Conservation (phyloP, 2,113 vertebrate species). For the Pteruthius melanotis region DNA sequence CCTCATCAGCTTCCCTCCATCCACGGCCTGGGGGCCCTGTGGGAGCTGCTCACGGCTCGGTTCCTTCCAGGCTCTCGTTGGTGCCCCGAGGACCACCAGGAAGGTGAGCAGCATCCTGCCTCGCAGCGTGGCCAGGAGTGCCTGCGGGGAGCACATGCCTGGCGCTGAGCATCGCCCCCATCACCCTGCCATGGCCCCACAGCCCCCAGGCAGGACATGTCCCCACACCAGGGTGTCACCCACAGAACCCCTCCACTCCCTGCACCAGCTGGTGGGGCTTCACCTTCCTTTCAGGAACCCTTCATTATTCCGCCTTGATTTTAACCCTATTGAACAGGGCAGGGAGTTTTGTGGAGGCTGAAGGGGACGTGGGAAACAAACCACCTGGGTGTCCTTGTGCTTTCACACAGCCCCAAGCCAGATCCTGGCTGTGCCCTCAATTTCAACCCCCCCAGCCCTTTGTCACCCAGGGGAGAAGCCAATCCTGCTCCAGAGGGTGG, state of each 20-base stretch:
- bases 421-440: neutral
- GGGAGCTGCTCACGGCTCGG: fast-evolving
- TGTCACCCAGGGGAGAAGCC: neutral
- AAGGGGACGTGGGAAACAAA: neutral
- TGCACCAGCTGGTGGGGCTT: neutral
- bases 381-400: neutral
- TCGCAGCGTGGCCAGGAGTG: fast-evolving
- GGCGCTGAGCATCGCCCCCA: fast-evolving
- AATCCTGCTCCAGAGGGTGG: fast-evolving
- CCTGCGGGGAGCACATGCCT: fast-evolving
- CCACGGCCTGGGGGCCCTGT: fast-evolving
- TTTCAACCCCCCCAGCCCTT: neutral
- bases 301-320: neutral
- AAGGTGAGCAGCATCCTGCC: constrained; percentile 55
- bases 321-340: neutral
- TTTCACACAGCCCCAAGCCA: neutral
- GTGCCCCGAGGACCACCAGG: constrained; percentile 55
- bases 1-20: neutral
- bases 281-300: neutral
- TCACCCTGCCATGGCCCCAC: neutral
- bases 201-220: fast-evolving
- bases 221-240: neutral
- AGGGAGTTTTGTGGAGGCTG: neutral
- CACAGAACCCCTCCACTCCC: fast-evolving
- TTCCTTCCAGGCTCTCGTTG: neutral